Conservation (phyloP, 1,140 invertebrate genomes). For the Bombus haemorrhoidalis region DNA sequence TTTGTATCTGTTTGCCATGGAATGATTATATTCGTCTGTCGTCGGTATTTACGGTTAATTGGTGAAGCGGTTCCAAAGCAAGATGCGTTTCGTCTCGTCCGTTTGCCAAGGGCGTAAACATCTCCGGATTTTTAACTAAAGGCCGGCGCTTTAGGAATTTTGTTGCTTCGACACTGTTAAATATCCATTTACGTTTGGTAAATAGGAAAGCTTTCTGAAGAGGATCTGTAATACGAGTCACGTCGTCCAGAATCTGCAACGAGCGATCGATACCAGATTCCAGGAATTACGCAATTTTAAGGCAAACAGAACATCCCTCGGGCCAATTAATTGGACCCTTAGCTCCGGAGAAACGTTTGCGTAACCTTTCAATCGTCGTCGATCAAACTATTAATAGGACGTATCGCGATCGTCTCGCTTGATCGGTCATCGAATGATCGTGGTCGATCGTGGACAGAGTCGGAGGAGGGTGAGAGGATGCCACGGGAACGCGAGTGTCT, state of each 20-base stretch:
- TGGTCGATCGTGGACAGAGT: not conserved
- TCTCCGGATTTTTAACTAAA: not conserved
- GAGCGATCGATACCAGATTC: not conserved
- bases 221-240: not conserved
- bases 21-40: not conserved
- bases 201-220: not conserved
- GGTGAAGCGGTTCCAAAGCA: not conserved
- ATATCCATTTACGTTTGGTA: not conserved
- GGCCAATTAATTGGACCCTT: conserved; percentile 14
- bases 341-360: conserved; percentile 10
- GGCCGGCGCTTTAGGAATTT: not conserved
- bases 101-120: not conserved
- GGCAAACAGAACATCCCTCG: not conserved
- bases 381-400: conserved; percentile 36
- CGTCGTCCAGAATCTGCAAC: not conserved
- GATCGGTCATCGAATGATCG: conserved; percentile 41
- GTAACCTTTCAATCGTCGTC: conserved; percentile 14
- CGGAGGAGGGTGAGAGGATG: not conserved
- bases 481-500: not conserved
- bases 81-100: not conserved
- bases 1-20: too few species aligned
- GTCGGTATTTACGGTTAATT: not conserved
- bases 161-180: not conserved
- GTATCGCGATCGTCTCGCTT: not conserved
- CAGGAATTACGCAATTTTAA: conserved; percentile 30